Evolutionary conservation across 2,797 vertebrate species (phyloP), one percentile per base, ranked within the genome.

Genomic region (Balearica regulorum): DNA sequence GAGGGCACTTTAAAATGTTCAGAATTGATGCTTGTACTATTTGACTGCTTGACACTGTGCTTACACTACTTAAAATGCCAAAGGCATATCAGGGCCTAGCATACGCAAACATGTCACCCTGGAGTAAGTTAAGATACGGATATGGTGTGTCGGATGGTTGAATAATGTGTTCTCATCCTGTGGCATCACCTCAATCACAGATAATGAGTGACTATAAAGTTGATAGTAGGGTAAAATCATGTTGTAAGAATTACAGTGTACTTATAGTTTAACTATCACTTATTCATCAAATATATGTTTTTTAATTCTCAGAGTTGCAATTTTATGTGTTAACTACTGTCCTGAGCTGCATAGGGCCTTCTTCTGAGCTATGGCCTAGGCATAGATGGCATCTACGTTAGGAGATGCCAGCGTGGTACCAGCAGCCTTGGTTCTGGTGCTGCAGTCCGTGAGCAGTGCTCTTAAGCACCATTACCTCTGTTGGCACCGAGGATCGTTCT

Each of bases 271-370:
- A 86, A 46, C 46, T 80, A 29, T 64, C 16, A 64, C 9, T 79
- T 72, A 65, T 6, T 65, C 22, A 43, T 51, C 10, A 51, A 53
- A 24, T 82, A 29, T 21, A 3, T 28, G 0, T 16, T 25, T 43
- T 35, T 90, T 71, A 20, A 25, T 43, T 66, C 16, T 53, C 4
- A 7, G 29, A 65, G 25, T 57, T 90, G 75, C 18, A 35, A 1
- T 90, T 94, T 66, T 62, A 2, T 71, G 1, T 53, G 29, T 82
- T 83, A 68, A 43, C 10, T 75, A 10, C 31, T 25, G 24, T 79
- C 10, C 35, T 0, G 0, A 77, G 43, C 43, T 88, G 1, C 35
- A 7, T 17, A 53, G 17, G 11, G 29, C 44, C 6, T 0, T 2
- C 33, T 64, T 41, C 62, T 80, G n/a, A 70, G 46, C 37, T 57